phyloP scores from a whole-genome alignment of 2,113 vertebrate genomes.

The Grammomys surdaster region DNA sequence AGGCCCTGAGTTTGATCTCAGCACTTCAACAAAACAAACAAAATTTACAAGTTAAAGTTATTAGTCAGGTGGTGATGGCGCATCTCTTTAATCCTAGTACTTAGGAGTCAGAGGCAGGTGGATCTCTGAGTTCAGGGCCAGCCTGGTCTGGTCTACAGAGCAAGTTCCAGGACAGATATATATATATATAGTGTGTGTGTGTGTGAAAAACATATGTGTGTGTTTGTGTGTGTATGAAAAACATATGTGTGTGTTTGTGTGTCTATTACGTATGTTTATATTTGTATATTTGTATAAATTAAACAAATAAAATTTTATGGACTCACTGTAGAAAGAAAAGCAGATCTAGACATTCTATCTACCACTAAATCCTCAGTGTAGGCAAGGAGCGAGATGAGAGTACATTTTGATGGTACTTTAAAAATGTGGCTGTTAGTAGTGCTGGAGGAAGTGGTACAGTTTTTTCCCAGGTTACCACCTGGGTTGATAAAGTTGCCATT shows the following conservation, averaged over 20 bases:
- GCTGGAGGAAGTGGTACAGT: too few species aligned
- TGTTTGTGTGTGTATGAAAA: too few species aligned
- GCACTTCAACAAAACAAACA: neutral
- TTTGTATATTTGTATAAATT: neutral
- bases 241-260: too few species aligned
- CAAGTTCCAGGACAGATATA: neutral
- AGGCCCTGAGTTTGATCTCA: neutral
- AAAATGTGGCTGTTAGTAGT: neutral
- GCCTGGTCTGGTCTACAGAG: neutral
- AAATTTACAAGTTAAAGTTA: neutral
- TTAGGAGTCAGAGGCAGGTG: neutral
- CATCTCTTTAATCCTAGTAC: neutral
- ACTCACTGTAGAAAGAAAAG: neutral
- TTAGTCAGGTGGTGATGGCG: neutral
- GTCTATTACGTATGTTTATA: neutral
- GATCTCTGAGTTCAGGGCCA: neutral
- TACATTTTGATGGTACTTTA: neutral
- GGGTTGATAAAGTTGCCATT: neutral
- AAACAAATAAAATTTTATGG: neutral
- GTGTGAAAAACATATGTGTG: too few species aligned
- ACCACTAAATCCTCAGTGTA: neutral
- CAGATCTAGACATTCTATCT: neutral
- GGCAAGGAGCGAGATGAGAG: neutral
- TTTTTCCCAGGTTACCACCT: too few species aligned
- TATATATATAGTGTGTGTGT: neutral